phyloP scores from a whole-genome alignment of 2,888 invertebrate species.

The Mesorhabditis sp. region DNA sequence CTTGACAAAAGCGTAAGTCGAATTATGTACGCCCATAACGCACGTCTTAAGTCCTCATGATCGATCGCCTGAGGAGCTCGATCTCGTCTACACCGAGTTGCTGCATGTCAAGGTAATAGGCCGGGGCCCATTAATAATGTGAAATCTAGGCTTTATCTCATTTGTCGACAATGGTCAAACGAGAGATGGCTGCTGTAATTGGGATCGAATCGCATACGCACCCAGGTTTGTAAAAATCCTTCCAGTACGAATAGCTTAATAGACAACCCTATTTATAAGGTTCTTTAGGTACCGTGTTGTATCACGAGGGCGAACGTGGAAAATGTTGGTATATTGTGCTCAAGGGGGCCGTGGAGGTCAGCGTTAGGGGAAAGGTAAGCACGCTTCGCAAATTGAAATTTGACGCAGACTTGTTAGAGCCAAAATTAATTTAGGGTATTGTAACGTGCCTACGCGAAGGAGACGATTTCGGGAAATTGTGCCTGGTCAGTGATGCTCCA shows the following conservation, averaged over 20 bases:
- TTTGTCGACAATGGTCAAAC: slow-evolving; percentile 67
- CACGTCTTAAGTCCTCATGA: slow-evolving; percentile 69
- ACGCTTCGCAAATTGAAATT: too few relatives aligned
- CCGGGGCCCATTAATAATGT: neutral
- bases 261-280: neutral
- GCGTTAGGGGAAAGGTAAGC: slow-evolving; percentile 74
- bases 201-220: slow-evolving; percentile 77
- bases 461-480: slow-evolving; percentile 82
- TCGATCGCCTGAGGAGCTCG: slow-evolving; percentile 74
- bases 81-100: slow-evolving; percentile 78
- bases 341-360: slow-evolving; percentile 78
- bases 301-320: slow-evolving; percentile 73
- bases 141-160: slow-evolving; percentile 69
- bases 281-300: slow-evolving; percentile 70
- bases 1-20: slow-evolving; percentile 73
- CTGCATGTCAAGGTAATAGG: slow-evolving; percentile 71
- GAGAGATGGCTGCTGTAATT: slow-evolving; percentile 74
- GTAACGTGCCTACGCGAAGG: slow-evolving; percentile 78
- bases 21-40: neutral
- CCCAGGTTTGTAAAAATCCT: slow-evolving; percentile 64
- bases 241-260: neutral
- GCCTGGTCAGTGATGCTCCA: slow-evolving; percentile 79
- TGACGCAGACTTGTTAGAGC: too few relatives aligned
- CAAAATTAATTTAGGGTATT: slow-evolving; percentile 65
- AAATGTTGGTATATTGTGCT: slow-evolving; percentile 80